A percentile compares a stretch with the other conserved stretches of the same genome.
Evolutionary conservation across 2,113 vertebrate species (phyloP).

Genomic region (Asarcornis scutulata): DNA sequence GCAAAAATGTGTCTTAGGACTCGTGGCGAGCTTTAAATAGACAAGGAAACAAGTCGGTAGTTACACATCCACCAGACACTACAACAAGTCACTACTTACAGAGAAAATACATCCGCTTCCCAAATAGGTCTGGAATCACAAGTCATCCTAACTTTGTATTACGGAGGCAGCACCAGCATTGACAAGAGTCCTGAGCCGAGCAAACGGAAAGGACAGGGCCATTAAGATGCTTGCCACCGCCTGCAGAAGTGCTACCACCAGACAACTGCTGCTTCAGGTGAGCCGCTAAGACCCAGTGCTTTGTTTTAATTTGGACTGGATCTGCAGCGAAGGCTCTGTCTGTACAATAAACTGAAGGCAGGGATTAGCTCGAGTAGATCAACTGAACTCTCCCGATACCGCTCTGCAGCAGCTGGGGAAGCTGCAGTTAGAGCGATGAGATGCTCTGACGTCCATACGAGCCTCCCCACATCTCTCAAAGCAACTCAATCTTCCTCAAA

Average conservation of each 20-base stretch:
- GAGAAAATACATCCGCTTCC: background rate
- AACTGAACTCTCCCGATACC: background rate
- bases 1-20: background rate
- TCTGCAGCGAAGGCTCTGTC: background rate
- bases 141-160: background rate
- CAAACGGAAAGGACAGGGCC: slow-evolving; percentile 5
- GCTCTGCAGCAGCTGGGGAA: background rate
- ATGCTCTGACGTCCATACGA: fast-evolving
- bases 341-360: background rate
- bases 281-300: background rate
- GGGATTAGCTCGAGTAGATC: background rate
- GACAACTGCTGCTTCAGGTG: background rate
- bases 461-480: background rate
- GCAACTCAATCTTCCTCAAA: background rate
- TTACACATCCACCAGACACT: background rate
- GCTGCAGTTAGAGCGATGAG: background rate
- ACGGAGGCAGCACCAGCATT: background rate
- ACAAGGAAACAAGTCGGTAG: background rate
- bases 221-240: background rate
- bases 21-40: background rate
- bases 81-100: background rate
- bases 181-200: background rate
- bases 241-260: background rate
- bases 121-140: background rate
- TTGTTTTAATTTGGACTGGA: background rate